Conservation (phyloP, 2,888 invertebrate species). For the Patella pellucida region DNA sequence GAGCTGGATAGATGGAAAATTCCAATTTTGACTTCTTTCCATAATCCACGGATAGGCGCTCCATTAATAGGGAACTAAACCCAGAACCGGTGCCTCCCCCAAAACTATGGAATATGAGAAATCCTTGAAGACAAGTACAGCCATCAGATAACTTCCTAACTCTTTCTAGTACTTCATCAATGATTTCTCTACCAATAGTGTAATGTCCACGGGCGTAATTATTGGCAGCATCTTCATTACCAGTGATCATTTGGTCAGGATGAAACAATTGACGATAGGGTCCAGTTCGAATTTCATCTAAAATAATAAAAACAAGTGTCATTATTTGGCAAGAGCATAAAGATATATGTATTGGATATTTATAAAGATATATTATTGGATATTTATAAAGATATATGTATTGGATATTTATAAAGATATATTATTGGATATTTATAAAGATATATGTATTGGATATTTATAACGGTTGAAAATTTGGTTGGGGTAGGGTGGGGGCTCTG, state of each 20-base stretch:
- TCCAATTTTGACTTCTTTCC: constrained; percentile 86
- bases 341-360: too few relatives aligned
- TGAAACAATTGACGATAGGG: constrained; percentile 94
- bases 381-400: too few relatives aligned
- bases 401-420: too few relatives aligned
- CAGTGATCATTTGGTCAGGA: constrained; percentile 96
- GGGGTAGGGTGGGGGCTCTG: too few relatives aligned
- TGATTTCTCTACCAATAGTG: constrained; percentile 88
- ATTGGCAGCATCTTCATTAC: constrained; percentile 97
- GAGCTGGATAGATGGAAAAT: constrained; percentile 90
- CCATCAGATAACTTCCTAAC: constrained; percentile 75
- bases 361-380: too few relatives aligned
- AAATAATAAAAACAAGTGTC: background rate
- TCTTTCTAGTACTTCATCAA: constrained; percentile 81
- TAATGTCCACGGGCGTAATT: constrained; percentile 98
- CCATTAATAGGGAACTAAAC: constrained; percentile 88
- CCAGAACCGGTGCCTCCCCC: constrained; percentile 82
- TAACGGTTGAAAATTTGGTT: too few relatives aligned
- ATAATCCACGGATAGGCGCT: constrained; percentile 84
- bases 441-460: too few relatives aligned
- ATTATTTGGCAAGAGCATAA: background rate
- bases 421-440: too few relatives aligned
- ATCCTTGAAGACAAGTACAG: constrained; percentile 63
- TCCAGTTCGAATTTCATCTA: constrained; percentile 72
- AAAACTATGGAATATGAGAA: constrained; percentile 61